Percentiles rank a stretch among this genome's conserved stretches.
Evolutionary conservation across 2,797 vertebrate species (phyloP).

Genomic region (Thunnus albacares): DNA sequence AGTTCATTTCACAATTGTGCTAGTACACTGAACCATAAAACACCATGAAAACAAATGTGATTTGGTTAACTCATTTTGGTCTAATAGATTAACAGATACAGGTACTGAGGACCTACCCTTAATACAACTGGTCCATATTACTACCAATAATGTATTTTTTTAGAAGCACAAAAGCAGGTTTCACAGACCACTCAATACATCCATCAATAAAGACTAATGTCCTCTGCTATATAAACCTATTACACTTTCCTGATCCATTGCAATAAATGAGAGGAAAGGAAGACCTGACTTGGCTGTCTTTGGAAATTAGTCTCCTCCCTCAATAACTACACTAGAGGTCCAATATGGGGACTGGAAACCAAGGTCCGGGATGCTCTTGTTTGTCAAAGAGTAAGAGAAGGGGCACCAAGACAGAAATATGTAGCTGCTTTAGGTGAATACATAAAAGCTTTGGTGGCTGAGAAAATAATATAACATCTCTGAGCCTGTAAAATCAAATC

Average conservation of each 20-base stretch:
- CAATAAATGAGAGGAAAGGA: constrained; percentile 58
- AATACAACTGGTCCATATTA: constrained; percentile 34
- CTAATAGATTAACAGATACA: not conserved
- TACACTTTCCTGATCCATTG: constrained; percentile 76
- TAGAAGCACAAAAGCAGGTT: constrained; percentile 42
- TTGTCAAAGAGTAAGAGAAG: constrained; percentile 10
- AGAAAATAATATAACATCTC: constrained; percentile 25
- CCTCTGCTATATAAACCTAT: constrained; percentile 64
- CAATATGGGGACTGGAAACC: constrained; percentile 12
- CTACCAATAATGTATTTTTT: constrained; percentile 46
- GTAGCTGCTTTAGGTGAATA: constrained; percentile 21
- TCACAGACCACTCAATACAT: constrained; percentile 64
- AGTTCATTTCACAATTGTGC: not conserved
- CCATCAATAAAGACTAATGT: constrained; percentile 72
- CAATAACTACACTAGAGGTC: constrained; percentile 35
- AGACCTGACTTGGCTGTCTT: constrained; percentile 57
- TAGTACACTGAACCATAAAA: not conserved
- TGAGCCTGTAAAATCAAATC: constrained; percentile 24
- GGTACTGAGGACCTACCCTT: not conserved
- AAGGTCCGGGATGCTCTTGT: constrained; percentile 8
- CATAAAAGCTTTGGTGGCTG: constrained; percentile 28
- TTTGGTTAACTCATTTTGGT: not conserved
- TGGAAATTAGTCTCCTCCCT: constrained; percentile 59
- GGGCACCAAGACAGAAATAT: constrained; percentile 3
- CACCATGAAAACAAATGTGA: not conserved